Evolutionary conservation across 2,113 vertebrate genomes (phyloP).

Genomic region (Gallinago media): DNA sequence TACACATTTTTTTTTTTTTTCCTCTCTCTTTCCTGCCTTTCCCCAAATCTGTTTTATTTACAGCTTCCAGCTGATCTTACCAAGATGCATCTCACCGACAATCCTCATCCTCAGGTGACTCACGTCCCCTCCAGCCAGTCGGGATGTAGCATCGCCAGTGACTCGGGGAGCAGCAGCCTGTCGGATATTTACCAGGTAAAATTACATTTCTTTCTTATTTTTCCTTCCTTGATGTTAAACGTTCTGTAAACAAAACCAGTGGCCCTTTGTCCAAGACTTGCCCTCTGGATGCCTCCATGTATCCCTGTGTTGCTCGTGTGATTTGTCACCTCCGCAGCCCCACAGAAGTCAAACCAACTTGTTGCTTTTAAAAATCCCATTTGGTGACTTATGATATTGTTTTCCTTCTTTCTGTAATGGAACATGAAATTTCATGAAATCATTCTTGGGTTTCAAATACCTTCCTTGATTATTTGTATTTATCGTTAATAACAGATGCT

Average conservation of each 20-base stretch:
- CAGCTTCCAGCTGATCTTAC: conserved; percentile 97
- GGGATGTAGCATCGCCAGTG: conserved; percentile 95
- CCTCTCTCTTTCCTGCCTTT: neutral
- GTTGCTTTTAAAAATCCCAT: neutral
- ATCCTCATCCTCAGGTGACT: conserved; percentile 88
- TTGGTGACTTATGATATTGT: neutral
- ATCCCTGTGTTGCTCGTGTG: accelerated
- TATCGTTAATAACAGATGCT: conserved; percentile 8
- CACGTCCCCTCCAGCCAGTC: conserved; percentile 94
- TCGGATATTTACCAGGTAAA: conserved; percentile 98
- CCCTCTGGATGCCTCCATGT: neutral
- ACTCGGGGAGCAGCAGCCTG: conserved; percentile 97
- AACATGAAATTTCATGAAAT: neutral
- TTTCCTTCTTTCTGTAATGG: neutral
- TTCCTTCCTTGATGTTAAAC: neutral
- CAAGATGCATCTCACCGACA: conserved; percentile 97
- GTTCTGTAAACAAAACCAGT: neutral
- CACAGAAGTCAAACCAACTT: neutral
- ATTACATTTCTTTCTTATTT: neutral
- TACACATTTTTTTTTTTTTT: neutral
- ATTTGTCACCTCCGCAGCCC: neutral
- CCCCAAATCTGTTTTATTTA: neutral
- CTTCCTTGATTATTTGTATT: neutral
- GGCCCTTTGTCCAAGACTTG: neutral
- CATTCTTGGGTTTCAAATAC: neutral